These are phyloP conservation scores for Argopecten irradians DNA, from an alignment of 1,140 invertebrate species.

Conservation along the genomic window DNA sequence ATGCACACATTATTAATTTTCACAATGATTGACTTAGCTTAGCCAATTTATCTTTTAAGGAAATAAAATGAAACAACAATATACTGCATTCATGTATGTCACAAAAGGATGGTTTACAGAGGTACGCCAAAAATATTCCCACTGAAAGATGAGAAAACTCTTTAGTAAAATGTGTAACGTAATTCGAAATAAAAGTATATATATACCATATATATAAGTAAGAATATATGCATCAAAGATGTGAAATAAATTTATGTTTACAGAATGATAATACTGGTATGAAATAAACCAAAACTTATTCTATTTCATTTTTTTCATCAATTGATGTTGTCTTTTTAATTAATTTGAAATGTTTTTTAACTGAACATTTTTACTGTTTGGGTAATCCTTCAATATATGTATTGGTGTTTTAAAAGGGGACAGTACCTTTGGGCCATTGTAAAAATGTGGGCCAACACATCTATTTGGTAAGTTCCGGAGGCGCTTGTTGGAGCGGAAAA, in stretches of 20 bases:
- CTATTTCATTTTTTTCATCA: neutral
- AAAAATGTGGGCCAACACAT: constrained; percentile 91
- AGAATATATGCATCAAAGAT: neutral
- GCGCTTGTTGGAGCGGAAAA: constrained; percentile 86
- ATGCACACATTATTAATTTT: no score
- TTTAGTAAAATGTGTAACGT: neutral
- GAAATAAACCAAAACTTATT: neutral
- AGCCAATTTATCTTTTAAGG: no score
- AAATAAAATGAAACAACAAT: neutral
- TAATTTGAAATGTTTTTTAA: neutral
- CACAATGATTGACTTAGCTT: no score
- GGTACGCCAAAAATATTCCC: no score
- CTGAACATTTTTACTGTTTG: neutral
- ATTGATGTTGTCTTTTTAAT: no score
- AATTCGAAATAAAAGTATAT: no score
- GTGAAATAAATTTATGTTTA: neutral
- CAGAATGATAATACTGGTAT: neutral
- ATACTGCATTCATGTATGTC: neutral
- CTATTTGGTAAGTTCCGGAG: constrained; percentile 91
- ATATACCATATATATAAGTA: neutral
- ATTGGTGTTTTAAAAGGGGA: neutral
- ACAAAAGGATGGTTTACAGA: neutral
- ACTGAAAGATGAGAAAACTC: neutral
- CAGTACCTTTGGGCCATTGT: constrained; percentile 89
- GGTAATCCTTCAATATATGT: neutral